phyloP scores from a whole-genome alignment of 2,113 vertebrate species.

The Lontra canadensis region DNA sequence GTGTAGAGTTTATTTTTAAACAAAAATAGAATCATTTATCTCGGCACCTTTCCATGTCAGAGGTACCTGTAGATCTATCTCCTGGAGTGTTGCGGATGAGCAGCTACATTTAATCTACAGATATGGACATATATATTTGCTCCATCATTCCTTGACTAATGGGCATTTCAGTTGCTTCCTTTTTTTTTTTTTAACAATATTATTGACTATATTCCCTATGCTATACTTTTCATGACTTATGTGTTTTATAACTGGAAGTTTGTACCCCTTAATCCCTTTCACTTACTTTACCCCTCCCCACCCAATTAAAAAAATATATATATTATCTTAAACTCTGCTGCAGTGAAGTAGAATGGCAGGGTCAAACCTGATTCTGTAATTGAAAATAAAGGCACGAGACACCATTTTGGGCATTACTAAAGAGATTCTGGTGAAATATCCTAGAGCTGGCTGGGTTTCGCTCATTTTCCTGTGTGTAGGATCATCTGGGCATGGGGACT shows the following conservation, averaged over 20 bases:
- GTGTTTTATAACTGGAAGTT: not conserved
- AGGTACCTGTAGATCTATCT: not conserved
- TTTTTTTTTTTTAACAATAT: not conserved
- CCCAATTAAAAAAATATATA: not conserved
- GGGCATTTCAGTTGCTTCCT: not conserved
- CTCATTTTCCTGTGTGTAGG: not conserved
- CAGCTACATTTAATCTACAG: not conserved
- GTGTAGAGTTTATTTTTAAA: not conserved
- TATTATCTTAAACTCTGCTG: not conserved
- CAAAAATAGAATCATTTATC: not conserved
- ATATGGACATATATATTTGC: not conserved
- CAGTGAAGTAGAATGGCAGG: not conserved
- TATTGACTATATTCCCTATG: not conserved
- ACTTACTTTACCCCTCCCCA: not conserved
- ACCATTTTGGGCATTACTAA: not conserved
- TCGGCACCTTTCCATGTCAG: not conserved
- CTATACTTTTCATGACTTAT: not conserved
- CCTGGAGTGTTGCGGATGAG: not conserved
- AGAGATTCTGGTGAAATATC: not conserved
- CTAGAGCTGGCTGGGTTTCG: not conserved
- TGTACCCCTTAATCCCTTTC: not conserved
- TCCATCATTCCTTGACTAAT: not conserved
- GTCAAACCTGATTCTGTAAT: not conserved
- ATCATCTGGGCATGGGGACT: not conserved
- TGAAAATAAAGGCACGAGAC: not conserved